phyloP scores from a whole-genome alignment of 2,888 invertebrate species.

The Plutella xylostella region DNA sequence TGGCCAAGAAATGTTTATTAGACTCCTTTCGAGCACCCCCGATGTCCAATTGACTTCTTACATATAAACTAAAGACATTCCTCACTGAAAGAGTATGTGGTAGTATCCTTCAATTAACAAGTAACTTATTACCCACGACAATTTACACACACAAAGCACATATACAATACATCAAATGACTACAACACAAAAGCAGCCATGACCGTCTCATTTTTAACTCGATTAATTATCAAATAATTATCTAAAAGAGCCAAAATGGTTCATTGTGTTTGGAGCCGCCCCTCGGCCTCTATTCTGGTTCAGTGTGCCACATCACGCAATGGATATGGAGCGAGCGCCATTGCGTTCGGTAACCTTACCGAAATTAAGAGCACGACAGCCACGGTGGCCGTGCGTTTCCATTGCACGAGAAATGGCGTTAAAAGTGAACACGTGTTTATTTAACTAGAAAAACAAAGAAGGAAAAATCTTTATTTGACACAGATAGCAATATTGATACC shows the following conservation, averaged over 20 bases:
- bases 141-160: background rate
- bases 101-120: background rate
- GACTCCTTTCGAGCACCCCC: too few relatives aligned
- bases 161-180: background rate
- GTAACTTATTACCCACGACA: background rate
- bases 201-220: background rate
- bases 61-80: too few relatives aligned
- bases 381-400: slow-evolving; percentile 21
- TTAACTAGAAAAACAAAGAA: too few relatives aligned
- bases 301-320: slow-evolving; percentile 25
- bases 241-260: background rate
- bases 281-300: slow-evolving; percentile 27
- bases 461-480: too few relatives aligned
- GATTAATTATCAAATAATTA: background rate
- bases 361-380: slow-evolving; percentile 41
- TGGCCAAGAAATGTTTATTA: too few relatives aligned
- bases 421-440: too few relatives aligned
- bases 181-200: too few relatives aligned
- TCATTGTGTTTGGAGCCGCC: slow-evolving; percentile 13
- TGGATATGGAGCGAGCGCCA: slow-evolving; percentile 23
- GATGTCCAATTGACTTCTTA: too few relatives aligned
- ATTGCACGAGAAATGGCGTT: slow-evolving; percentile 18
- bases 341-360: slow-evolving; percentile 41
- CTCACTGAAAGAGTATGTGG: background rate
- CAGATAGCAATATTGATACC: too few relatives aligned